Evolutionary conservation across 2,797 vertebrate genomes (phyloP), one percentile per base, ranked within the genome.

Genomic region (Bucorvus abyssinicus): DNA sequence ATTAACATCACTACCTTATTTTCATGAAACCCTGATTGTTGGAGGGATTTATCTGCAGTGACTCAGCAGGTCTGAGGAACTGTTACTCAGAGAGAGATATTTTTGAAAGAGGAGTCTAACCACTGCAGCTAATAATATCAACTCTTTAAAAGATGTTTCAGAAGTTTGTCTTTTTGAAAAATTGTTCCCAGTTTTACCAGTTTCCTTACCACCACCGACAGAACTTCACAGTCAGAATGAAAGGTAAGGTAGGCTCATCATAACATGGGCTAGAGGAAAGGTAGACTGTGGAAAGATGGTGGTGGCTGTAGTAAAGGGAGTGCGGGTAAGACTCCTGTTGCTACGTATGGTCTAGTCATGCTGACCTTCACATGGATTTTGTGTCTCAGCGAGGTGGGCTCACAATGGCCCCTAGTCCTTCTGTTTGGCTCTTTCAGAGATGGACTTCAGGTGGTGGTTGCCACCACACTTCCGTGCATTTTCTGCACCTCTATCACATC

Each of bases 1-100:
- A 85, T 80, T 87, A 87, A 61, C 14, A 70, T 74, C 29, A 65
- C 87, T 87, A 52, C 47, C 20, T 79, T 69, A 69, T 87, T 93
- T 92, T 84, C 30, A 60, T 63, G 47, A 89, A 89, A 49, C 10
- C 11, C 12, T 44, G 38, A 67, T 76, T 89, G 59, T 82, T 84
- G 52, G 44, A 92, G 40, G 32, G 78, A 87, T 94, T 95, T 92
- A 67, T 80, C 22, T 89, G n/a, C 91, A 91, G 40, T 95, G 95
- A 94, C 68, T 93, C 92, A 89, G 59, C 78, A 87, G 29, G 34
- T 82, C 74, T 89, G 67, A 89, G 36, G 56, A 89, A 38, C 12
- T 8, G 8, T 78, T 84, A 65, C 24, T 90, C 30, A 73, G 30
- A 68, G 8, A 6, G 44, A 55, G 71, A 53, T 63, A 76, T 56